Evolutionary conservation across 1,140 invertebrate genomes (phyloP).

Genomic region (Diachasmimorpha longicaudata): DNA sequence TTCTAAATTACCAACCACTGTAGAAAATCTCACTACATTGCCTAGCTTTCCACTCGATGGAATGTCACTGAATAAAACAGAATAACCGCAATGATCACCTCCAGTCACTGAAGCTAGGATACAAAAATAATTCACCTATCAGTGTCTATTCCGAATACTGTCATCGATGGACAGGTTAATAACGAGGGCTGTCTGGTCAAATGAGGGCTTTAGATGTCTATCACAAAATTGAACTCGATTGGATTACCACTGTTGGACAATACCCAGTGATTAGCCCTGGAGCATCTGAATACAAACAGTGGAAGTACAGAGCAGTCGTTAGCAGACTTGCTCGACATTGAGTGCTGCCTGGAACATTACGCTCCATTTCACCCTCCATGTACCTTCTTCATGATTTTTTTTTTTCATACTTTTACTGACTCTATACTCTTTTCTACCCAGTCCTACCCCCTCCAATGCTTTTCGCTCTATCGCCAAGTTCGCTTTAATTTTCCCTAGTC

Average conservation of each 20-base stretch:
- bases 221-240: slow-evolving; percentile 20
- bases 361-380: not conserved
- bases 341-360: slow-evolving; percentile 11
- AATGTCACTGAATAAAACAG: too few relatives aligned
- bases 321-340: slow-evolving; percentile 11
- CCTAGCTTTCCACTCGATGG: too few relatives aligned
- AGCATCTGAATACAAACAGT: slow-evolving; percentile 15
- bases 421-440: not conserved
- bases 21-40: too few relatives aligned
- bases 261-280: slow-evolving; percentile 29
- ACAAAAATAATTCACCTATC: not conserved
- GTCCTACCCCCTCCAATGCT: not conserved
- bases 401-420: not conserved
- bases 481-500: slow-evolving; percentile 17
- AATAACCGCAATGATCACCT: not conserved
- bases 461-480: not conserved
- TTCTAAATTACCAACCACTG: too few relatives aligned
- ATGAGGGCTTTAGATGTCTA: slow-evolving; percentile 27
- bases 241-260: slow-evolving; percentile 19
- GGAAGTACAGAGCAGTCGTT: not conserved
- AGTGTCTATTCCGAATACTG: not conserved
- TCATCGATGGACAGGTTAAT: not conserved
- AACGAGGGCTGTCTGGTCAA: not conserved
- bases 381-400: slow-evolving; percentile 9
- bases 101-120: not conserved